Percentiles rank a stretch among this genome's conserved stretches.
These are phyloP conservation scores for Ceratina japonica DNA, from an alignment of 1,140 invertebrate genomes.

Conservation along the genomic window DNA sequence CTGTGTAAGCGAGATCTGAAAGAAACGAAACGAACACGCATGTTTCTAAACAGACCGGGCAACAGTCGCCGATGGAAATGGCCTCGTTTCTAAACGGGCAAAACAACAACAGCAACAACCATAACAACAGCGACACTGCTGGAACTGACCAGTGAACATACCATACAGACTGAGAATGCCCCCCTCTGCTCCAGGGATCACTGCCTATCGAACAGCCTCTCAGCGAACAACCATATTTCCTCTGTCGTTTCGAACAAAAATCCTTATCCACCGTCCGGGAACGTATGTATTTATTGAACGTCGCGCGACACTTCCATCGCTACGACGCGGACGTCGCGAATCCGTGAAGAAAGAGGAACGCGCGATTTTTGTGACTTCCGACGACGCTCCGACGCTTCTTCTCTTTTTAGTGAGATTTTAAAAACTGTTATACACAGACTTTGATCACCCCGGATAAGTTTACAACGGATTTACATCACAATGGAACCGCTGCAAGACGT, in stretches of 20 bases:
- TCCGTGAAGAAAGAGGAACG: neutral
- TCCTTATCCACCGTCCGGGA: neutral
- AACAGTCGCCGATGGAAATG: constrained; percentile 81
- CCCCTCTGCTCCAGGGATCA: constrained; percentile 57
- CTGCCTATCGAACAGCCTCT: constrained; percentile 67
- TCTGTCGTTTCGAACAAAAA: neutral
- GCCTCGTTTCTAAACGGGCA: constrained; percentile 81
- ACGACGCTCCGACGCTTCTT: neutral
- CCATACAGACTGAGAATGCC: constrained; percentile 61
- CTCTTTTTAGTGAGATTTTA: constrained; percentile 35
- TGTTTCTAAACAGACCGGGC: constrained; percentile 80
- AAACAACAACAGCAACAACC: constrained; percentile 80
- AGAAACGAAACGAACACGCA: constrained; percentile 79
- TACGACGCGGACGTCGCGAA: neutral
- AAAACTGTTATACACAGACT: constrained; percentile 46
- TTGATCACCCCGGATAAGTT: constrained; percentile 31
- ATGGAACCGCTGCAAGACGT: constrained; percentile 48
- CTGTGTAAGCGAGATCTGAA: constrained; percentile 78
- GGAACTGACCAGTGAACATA: constrained; percentile 59
- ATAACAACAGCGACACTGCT: constrained; percentile 62
- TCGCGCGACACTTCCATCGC: neutral
- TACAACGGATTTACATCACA: constrained; percentile 12
- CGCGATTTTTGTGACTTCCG: neutral
- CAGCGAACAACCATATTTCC: constrained; percentile 59
- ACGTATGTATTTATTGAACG: neutral